Base-by-base conservation (phyloP, 2,797 vertebrate species). In the Onychomys arenicola region DNA sequence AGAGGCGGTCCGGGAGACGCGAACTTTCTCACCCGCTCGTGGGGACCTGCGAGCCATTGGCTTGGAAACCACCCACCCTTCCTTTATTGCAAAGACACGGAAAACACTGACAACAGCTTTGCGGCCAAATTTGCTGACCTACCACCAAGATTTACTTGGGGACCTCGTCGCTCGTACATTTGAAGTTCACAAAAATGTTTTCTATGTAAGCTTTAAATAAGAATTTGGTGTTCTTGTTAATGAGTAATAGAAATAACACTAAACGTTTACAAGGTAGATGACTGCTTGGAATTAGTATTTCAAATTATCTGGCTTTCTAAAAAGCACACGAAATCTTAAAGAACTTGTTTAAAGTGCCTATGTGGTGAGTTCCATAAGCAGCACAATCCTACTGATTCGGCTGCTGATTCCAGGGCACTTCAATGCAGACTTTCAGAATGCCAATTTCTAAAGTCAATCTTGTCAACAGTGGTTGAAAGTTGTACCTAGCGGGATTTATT, bases 211-310 rank as follows among this genome's bases (percentile, higher is more conserved):
- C 49, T 75, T 88, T 59, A 75, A 57, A 43, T 32, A 32, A 43
- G 40, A 17, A 78, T 80, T 49, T 82, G 37, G 43, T 61, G n/a
- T 71, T 29, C 59, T 69, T 55, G 40, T 86, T 93, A 49, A 88
- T 57, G 32, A 43, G 55, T 84, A 95, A 88, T 37, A 59, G 12
- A 37, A 96, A 89, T 32, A 67, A 55, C 46, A 61, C 40, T 52
- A 25, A 76, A 11, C 1, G 93, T 87, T 76, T n/a, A 71, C 61
- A 32, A 83, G 23, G 10, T 37, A 84, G 78, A 73, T 69, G 32
- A 63, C 55, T 91, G 73, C 75, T 43, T 90, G 80, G 17, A 94
- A 73, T 91, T 63, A 81, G 61, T 83, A 67, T 82, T 97, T 92
- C 6, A 76, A 37, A 57, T 90, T 80, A 86, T 65, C 87, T 92